Base-by-base conservation (phyloP, 2,797 vertebrate species). In the Danio albolineatus region DNA sequence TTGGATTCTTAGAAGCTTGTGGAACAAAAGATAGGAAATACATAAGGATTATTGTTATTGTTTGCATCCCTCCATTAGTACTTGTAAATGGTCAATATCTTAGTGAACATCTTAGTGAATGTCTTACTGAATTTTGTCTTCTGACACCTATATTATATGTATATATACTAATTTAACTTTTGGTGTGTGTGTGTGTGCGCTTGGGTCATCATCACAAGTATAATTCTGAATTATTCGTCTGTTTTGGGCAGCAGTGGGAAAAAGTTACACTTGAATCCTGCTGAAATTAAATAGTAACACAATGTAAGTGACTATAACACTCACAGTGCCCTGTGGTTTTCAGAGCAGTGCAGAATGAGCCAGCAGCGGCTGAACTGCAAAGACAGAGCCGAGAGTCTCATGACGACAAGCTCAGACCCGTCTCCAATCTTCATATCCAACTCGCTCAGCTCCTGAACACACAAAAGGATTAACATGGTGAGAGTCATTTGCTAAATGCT, bases 281-380 rank as follows among this genome's bases (percentile, higher is more conserved):
- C 41, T 48, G 48, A 38, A 44, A 56, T 44, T 38, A 21, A 51
- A 70, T 57, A 6, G 16, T 13, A 4, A 36, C 59, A 57, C 65
- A 10, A 62, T 16, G 48, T 44, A 21, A 56, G 28, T 56, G 51
- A 70, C 41, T 14, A 54, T 48, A 13, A 48, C 76, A 82, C 96
- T 88, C 89, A 98, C 97, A 94, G 92, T 87, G 90, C 93, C 80
- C 78, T 92, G 71, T 86, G 78, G 77, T 84, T 89, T 85, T 92
- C 89, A 64, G 89, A 91, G 72, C 90, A 93, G 88, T 94, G 93
- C 49, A 98, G 93, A 83, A 98, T 83, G 83, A 98, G 82, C 96
- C 97, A 99, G 81, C 96, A 98, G 89, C 87, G 87, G 12, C 69
- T 93, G 82, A 98, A 99, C 69, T 99, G 98, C 80, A 99, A 90